phyloP scores from a whole-genome alignment of 2,113 vertebrate species.

The Sinocyclocheilus maitianheensis region DNA sequence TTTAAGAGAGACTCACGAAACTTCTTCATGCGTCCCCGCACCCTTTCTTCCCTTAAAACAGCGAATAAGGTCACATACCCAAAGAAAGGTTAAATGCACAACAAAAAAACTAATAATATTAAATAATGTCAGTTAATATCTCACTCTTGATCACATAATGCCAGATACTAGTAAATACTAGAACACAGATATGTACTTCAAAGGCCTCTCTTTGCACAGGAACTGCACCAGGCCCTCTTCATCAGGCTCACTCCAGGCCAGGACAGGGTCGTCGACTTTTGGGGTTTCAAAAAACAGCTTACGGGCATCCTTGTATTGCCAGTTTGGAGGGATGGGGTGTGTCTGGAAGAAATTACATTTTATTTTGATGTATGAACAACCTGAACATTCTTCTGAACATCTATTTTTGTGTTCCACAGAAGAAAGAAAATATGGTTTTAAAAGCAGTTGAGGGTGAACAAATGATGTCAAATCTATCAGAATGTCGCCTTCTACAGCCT shows the following conservation, averaged over 20 bases:
- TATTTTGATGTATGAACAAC: not conserved
- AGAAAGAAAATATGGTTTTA: no score
- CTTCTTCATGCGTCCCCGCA: conserved; percentile 69
- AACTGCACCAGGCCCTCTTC: conserved; percentile 76
- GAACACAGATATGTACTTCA: conserved; percentile 68
- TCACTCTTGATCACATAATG: not conserved
- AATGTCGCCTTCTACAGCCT: not conserved
- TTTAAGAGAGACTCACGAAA: conserved; percentile 64
- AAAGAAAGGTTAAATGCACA: not conserved
- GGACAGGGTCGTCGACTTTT: conserved; percentile 34
- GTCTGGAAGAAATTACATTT: conserved; percentile 60
- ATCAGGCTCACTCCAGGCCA: conserved; percentile 76
- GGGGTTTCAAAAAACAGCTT: conserved; percentile 72
- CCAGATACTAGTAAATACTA: not conserved
- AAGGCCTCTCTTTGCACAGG: conserved; percentile 64
- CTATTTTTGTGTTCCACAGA: not conserved
- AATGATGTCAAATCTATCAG: not conserved
- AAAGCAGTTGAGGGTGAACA: no score
- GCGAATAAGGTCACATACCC: not conserved
- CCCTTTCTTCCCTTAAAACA: conserved; percentile 64
- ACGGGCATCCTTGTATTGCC: conserved; percentile 75
- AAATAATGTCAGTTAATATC: no score
- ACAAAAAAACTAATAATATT: no score
- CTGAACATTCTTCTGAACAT: not conserved
- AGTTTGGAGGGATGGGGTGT: conserved; percentile 70